Evolutionary conservation across 1,140 invertebrate genomes (phyloP).

Genomic region (Drosophila watanabei): DNA sequence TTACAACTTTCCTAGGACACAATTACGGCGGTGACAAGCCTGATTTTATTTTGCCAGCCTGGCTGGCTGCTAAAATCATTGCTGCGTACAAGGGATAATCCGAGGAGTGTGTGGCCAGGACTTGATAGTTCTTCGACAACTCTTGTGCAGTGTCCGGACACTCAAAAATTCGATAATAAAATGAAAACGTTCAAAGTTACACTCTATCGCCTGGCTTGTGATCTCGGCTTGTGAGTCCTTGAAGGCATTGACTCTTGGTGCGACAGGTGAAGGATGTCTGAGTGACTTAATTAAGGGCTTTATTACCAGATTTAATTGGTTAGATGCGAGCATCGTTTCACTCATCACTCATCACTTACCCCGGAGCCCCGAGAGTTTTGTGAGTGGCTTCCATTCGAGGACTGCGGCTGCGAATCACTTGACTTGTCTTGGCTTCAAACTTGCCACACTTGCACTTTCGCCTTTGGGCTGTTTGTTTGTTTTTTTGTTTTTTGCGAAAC

Average conservation of each 20-base stretch:
- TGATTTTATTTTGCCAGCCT: conserved; percentile 15
- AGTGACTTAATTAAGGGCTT: conserved; percentile 2
- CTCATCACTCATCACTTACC: background rate
- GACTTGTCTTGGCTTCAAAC: background rate
- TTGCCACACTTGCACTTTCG: conserved; percentile 20
- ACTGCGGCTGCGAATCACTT: conserved; percentile 2
- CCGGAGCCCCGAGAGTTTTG: background rate
- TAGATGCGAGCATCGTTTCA: background rate
- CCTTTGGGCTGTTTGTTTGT: background rate
- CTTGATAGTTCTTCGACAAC: conserved; percentile 3
- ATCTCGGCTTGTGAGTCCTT: background rate
- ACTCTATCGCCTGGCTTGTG: background rate
- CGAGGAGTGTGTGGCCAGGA: background rate
- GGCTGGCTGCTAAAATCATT: background rate
- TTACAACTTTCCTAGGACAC: conserved; percentile 16
- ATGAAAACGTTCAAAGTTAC: background rate
- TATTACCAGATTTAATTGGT: background rate
- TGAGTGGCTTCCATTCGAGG: background rate
- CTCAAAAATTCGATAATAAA: background rate
- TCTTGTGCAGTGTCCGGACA: background rate
- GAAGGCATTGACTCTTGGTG: conserved; percentile 1
- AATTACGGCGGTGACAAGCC: conserved; percentile 16
- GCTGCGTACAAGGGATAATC: conserved; percentile 2
- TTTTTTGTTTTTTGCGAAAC: conserved; percentile 7
- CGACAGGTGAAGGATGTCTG: conserved; percentile 5